Base-by-base conservation (phyloP, 2,888 invertebrate species). In the Nomada hirtipes region DNA sequence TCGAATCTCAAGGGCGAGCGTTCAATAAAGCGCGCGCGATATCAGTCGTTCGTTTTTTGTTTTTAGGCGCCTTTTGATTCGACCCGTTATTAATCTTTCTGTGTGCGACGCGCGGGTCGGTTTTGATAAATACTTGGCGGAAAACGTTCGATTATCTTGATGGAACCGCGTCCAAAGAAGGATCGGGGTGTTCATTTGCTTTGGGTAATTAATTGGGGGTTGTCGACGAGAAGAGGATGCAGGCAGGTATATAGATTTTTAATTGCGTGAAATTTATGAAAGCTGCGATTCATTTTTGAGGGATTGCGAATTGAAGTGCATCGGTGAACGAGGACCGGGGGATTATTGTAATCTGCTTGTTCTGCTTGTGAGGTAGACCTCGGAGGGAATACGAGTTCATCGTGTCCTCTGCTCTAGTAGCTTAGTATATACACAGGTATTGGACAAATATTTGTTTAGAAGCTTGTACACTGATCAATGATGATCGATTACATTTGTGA, bases 21-120 rank as follows among this genome's bases (percentile, higher is more conserved):
- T 75, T 82, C 79, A 82, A 83, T 83, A 75, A 75, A 44, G 57
- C 68, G 47, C 65, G 36, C 65, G 52, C 68, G 83, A 74, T 83
- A 83, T 78, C 75, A 60, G 74, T 60, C 70, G 79, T 69, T 61
- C 72, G 36, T 79, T 78, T 64, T 44, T 47, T 47, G 10, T 47
- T 10, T 15, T 82, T 78, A 78, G 64, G 44, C 61, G 57, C 64
- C 72, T 72, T 36, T 60, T 72, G 69, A 75, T 72, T 70, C 74
- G 26, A 3, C 10, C 69, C 20, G 61, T 79, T 72, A 82, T 83
- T 83, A 83, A 83, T 83, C 82, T 78, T 78, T 78, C 53, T 60
- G 44, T 63, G 68, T 68, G 47, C 53, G 36, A 64, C 13, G 36
- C 36, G 7, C 36, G 63, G 68, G 42, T 64, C 73, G 75, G 57